Evolutionary conservation across 2,888 invertebrate species (phyloP).

Genomic region (Nymphalis urticae): DNA sequence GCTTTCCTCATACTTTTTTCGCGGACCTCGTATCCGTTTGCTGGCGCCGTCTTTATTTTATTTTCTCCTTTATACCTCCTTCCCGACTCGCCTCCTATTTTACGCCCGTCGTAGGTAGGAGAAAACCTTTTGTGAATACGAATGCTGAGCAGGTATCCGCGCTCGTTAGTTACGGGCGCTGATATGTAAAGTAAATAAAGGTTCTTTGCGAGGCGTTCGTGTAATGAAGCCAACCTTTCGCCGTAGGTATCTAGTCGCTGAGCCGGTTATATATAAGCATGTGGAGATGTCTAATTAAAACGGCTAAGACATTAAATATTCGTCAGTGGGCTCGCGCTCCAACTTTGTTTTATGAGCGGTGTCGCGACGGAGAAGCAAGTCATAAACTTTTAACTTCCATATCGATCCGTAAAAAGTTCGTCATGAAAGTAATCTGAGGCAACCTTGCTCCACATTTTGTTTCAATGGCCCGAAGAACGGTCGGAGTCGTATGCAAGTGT

Average conservation of each 20-base stretch:
- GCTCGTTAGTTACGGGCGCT: constrained; percentile 76
- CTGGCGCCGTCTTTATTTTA: constrained; percentile 80
- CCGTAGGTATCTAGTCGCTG: constrained; percentile 33
- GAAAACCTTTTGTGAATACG: constrained; percentile 80
- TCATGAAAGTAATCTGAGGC: constrained; percentile 76
- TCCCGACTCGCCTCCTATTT: constrained; percentile 78
- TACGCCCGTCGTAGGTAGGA: constrained; percentile 79
- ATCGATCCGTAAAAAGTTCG: constrained; percentile 78
- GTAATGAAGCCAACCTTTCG: constrained; percentile 45
- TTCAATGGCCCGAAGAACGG: constrained; percentile 66
- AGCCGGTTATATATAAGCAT: constrained; percentile 24
- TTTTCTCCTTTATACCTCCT: constrained; percentile 81
- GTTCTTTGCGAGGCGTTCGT: constrained; percentile 49
- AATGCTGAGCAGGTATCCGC: constrained; percentile 78
- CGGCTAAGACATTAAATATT: constrained; percentile 37
- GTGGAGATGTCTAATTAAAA: constrained; percentile 34
- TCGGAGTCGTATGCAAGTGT: constrained; percentile 77
- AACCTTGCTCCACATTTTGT: constrained; percentile 81
- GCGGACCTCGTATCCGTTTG: constrained; percentile 78
- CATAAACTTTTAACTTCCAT: constrained; percentile 75
- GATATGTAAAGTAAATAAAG: constrained; percentile 80
- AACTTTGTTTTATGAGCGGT: constrained; percentile 59
- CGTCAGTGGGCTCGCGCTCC: constrained; percentile 37
- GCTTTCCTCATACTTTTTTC: constrained; percentile 78
- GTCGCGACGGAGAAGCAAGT: constrained; percentile 57